These are phyloP conservation scores for Falcaria lacertinaria DNA, from an alignment of 2,888 invertebrate genomes.

Conservation along the genomic window DNA sequence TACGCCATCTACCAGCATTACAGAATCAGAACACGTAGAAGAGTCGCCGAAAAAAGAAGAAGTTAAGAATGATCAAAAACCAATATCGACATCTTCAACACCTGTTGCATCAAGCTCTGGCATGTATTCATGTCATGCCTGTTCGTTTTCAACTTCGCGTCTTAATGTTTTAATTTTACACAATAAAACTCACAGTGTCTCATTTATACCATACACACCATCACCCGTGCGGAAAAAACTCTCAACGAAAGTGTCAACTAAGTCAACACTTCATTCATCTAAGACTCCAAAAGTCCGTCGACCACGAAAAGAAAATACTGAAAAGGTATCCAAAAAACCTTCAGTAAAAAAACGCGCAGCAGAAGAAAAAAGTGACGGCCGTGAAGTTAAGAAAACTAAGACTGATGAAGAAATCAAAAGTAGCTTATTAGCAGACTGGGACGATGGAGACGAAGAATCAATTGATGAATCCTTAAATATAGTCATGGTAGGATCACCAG, in stretches of 20 bases:
- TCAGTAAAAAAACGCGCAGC: constrained; percentile 60
- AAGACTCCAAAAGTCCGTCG: constrained; percentile 52
- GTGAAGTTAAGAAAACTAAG: constrained; percentile 71
- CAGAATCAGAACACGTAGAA: constrained; percentile 23
- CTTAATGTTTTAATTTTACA: constrained; percentile 87
- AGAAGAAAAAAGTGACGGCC: constrained; percentile 42
- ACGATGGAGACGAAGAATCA: constrained; percentile 78
- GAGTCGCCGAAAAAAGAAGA: constrained; percentile 22
- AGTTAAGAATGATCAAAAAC: constrained; percentile 19
- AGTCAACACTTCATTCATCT: constrained; percentile 37
- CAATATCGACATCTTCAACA: constrained; percentile 23
- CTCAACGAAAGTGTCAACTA: constrained; percentile 29
- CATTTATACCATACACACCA: constrained; percentile 68
- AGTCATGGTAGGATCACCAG: constrained; percentile 49
- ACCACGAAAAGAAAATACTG: constrained; percentile 53
- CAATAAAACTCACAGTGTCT: constrained; percentile 83
- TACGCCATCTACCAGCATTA: constrained; percentile 45
- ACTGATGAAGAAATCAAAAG: constrained; percentile 83
- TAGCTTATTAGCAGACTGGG: constrained; percentile 88
- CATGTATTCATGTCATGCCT: constrained; percentile 81
- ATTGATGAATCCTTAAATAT: constrained; percentile 53
- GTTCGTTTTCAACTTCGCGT: constrained; percentile 83
- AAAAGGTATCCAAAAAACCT: constrained; percentile 50
- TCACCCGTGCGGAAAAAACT: constrained; percentile 59
- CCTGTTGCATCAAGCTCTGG: constrained; percentile 49